These are phyloP conservation scores for Avahi laniger DNA, from an alignment of 2,797 vertebrate species.

Conservation along the genomic window DNA sequence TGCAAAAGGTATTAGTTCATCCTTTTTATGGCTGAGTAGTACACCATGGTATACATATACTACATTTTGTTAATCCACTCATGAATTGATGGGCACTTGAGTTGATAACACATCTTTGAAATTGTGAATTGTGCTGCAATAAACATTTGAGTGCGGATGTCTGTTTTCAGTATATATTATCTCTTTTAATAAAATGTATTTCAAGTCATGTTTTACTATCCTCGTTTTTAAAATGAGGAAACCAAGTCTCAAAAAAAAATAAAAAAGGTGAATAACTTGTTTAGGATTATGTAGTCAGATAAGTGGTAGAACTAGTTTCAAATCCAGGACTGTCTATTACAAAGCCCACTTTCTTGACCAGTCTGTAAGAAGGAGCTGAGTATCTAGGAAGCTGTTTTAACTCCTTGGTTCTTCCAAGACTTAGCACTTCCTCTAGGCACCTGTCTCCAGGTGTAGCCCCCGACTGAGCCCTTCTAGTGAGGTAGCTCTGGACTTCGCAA, in stretches of 20 bases:
- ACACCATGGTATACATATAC: no score
- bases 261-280: background rate
- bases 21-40: no score
- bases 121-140: no score
- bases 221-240: background rate
- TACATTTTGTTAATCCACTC: no score
- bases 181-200: background rate
- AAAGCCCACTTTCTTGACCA: background rate
- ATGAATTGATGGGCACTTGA: no score
- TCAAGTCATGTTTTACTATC: background rate
- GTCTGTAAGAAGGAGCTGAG: background rate
- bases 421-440: background rate
- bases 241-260: background rate
- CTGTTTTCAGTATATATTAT: no score
- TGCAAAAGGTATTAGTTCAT: no score
- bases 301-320: background rate
- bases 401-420: background rate
- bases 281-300: background rate
- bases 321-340: background rate
- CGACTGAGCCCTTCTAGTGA: background rate
- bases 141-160: no score
- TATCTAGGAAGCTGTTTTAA: background rate
- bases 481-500: background rate
- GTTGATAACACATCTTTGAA: no score
- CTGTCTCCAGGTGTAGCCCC: background rate